These are phyloP conservation scores for Taurulus bubalis DNA, from an alignment of 2,113 vertebrate genomes.

Conservation along the genomic window DNA sequence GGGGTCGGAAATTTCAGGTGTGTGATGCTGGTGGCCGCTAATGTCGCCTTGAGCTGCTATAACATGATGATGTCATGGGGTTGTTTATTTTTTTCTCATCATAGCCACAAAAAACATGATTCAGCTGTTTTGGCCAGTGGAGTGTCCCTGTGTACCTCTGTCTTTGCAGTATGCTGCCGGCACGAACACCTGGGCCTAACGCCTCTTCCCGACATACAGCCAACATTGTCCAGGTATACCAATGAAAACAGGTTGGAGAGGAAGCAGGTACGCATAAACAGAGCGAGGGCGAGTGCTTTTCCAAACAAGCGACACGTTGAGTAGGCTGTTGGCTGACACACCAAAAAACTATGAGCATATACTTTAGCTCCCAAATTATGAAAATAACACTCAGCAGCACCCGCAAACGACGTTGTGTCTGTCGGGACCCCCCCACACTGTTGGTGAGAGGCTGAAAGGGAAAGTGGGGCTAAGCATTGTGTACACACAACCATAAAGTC, in stretches of 20 bases:
- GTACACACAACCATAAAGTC: conserved; percentile 64
- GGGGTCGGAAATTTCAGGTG: neutral
- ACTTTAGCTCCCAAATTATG: neutral
- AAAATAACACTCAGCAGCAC: neutral
- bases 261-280: too few species aligned
- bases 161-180: neutral
- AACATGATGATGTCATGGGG: neutral
- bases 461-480: conserved; percentile 44
- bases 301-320: neutral
- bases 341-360: neutral
- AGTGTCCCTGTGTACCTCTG: neutral
- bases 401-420: conserved; percentile 21
- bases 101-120: neutral
- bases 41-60: neutral
- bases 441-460: conserved; percentile 23
- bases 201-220: too few species aligned
- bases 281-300: too few species aligned
- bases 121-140: neutral
- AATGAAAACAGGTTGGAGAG: neutral
- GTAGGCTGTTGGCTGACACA: neutral
- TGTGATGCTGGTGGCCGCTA: neutral
- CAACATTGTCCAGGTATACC: too few species aligned
- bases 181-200: neutral
- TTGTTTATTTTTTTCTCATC: neutral
- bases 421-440: conserved; percentile 21